Conservation (phyloP, 2,113 vertebrate genomes). For the Rhinogobius similis region DNA sequence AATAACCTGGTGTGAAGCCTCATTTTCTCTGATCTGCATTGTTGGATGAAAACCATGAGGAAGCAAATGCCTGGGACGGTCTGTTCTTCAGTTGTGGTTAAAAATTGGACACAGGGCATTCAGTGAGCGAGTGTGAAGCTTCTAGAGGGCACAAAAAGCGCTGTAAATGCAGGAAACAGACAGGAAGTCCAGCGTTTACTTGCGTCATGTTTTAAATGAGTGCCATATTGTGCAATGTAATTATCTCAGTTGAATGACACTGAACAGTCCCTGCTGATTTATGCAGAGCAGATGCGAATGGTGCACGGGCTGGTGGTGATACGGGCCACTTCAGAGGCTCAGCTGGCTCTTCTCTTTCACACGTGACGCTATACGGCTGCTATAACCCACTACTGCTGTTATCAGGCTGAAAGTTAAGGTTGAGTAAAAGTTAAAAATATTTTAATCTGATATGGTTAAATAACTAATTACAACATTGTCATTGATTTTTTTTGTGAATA, state of each 20-base stretch:
- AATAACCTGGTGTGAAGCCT: no score
- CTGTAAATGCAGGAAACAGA: background rate
- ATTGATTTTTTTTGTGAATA: no score
- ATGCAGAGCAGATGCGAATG: constrained; percentile 23
- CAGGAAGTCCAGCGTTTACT: background rate
- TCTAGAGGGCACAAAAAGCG: background rate
- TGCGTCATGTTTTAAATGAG: background rate
- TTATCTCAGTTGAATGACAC: constrained; percentile 10
- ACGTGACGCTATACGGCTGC: background rate
- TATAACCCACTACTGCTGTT: background rate
- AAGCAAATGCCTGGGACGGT: no score
- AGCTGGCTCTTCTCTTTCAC: constrained; percentile 36
- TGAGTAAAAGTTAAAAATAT: no score
- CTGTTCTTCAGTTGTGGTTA: no score
- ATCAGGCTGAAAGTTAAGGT: no score
- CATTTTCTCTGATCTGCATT: no score
- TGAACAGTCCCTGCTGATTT: constrained; percentile 13
- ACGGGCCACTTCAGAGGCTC: constrained; percentile 22
- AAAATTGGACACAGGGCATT: no score
- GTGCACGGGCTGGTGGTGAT: constrained; percentile 24
- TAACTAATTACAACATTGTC: no score
- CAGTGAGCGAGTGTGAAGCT: background rate
- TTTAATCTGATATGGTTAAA: no score
- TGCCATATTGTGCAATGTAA: background rate
- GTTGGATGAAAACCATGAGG: no score